These are phyloP conservation scores for Osedax frankpressi DNA, from an alignment of 2,888 invertebrate species.

Conservation along the genomic window DNA sequence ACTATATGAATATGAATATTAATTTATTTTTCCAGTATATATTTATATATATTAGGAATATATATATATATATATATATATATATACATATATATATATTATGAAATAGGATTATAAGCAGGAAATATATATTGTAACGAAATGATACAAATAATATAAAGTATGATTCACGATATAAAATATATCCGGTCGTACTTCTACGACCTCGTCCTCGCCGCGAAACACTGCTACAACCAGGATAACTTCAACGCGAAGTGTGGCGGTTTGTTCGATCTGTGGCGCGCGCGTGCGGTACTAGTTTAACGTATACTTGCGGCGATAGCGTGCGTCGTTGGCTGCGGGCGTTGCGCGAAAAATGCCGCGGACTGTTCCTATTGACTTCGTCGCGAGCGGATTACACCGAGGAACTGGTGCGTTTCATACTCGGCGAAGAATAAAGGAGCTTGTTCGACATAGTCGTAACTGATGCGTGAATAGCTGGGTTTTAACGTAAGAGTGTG, in stretches of 20 bases:
- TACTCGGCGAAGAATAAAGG: constrained; percentile 58
- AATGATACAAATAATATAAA: too few relatives aligned
- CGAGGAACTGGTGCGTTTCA: constrained; percentile 54
- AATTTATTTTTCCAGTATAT: too few relatives aligned
- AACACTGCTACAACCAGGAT: constrained; percentile 51
- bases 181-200: too few relatives aligned
- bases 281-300: constrained; percentile 52
- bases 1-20: too few relatives aligned
- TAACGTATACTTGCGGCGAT: constrained; percentile 51
- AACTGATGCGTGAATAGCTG: constrained; percentile 61
- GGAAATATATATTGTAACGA: too few relatives aligned
- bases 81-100: too few relatives aligned
- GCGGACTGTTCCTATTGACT: constrained; percentile 57
- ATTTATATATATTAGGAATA: too few relatives aligned
- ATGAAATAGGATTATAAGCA: too few relatives aligned
- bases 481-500: constrained; percentile 52
- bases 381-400: constrained; percentile 63
- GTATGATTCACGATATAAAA: too few relatives aligned
- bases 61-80: too few relatives aligned
- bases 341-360: constrained; percentile 47
- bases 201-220: constrained; percentile 55
- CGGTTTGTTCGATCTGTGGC: constrained; percentile 55
- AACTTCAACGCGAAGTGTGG: constrained; percentile 46
- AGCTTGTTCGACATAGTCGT: constrained; percentile 56
- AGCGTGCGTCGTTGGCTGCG: constrained; percentile 52